Evolutionary conservation across 2,888 invertebrate genomes (phyloP).

Genomic region (Arge pagana): DNA sequence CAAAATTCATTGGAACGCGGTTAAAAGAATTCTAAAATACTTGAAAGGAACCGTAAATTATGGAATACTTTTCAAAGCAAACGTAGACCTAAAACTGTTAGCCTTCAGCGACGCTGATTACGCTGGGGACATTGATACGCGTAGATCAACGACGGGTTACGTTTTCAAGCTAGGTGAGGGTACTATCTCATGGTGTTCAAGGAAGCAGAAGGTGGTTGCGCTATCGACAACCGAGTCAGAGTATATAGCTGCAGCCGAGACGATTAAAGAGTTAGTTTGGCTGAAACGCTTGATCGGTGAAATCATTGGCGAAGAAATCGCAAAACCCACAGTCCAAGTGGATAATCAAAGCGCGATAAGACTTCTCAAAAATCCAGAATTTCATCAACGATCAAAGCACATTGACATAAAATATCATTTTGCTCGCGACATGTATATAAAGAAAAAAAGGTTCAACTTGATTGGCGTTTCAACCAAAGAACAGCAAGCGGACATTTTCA

Average conservation of each 20-base stretch:
- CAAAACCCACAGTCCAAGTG: slow-evolving; percentile 20
- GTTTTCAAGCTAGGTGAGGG: slow-evolving; percentile 13
- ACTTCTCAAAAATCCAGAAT: slow-evolving; percentile 26
- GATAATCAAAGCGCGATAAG: slow-evolving; percentile 33
- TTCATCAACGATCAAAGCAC: slow-evolving; percentile 27
- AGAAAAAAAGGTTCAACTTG: slow-evolving; percentile 20
- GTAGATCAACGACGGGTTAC: slow-evolving; percentile 27
- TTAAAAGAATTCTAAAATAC: slow-evolving; percentile 29
- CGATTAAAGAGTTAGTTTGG: slow-evolving; percentile 32
- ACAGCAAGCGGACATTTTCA: slow-evolving; percentile 23
- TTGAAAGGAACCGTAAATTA: slow-evolving; percentile 26
- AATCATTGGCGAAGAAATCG: slow-evolving; percentile 7
- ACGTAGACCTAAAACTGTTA: slow-evolving; percentile 1
- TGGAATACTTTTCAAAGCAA: slow-evolving; percentile 18
- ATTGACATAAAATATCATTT: slow-evolving; percentile 28
- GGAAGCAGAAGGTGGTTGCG: slow-evolving; percentile 33
- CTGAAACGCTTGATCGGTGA: slow-evolving; percentile 19
- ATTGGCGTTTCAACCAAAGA: slow-evolving; percentile 11
- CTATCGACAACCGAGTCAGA: slow-evolving; percentile 37
- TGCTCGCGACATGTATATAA: slow-evolving; percentile 22
- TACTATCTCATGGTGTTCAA: slow-evolving; percentile 24
- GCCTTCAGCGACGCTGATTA: slow-evolving; percentile 27
- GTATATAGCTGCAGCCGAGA: slow-evolving; percentile 34
- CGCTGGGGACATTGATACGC: slow-evolving; percentile 15
- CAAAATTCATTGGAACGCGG: slow-evolving; percentile 30